These are phyloP conservation scores for Arizona elegans DNA, from an alignment of 2,113 vertebrate species.

Conservation along the genomic window DNA sequence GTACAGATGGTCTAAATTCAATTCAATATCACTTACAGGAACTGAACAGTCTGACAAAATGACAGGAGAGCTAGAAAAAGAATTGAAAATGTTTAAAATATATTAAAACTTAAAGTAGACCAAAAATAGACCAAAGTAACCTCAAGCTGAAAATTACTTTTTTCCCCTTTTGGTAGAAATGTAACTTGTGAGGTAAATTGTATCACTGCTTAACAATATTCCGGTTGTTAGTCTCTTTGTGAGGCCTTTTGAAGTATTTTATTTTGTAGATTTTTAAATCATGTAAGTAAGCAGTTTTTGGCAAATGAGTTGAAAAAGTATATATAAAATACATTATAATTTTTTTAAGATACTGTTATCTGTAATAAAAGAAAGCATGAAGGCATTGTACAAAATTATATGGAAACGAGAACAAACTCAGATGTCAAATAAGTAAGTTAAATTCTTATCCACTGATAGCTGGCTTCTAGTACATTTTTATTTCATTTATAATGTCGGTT, in stretches of 20 bases:
- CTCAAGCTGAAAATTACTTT: conserved; percentile 18
- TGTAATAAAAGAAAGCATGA: neutral
- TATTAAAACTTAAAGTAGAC: conserved; percentile 19
- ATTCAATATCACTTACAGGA: neutral
- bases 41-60: conserved; percentile 15
- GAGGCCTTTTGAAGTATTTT: neutral
- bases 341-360: neutral
- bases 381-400: neutral
- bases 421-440: neutral
- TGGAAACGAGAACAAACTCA: neutral
- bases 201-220: conserved; percentile 10
- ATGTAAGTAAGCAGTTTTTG: neutral
- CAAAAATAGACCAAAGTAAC: conserved; percentile 25
- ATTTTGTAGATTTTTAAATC: conserved; percentile 21
- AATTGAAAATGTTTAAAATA: conserved; percentile 27
- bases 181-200: conserved; percentile 5
- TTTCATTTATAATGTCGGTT: neutral
- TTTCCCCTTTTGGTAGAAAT: neutral
- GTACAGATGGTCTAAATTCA: conserved; percentile 22
- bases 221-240: neutral
- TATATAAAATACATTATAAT: neutral
- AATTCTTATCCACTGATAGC: neutral
- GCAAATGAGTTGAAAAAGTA: neutral
- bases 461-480: neutral
- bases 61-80: neutral